Evolutionary conservation across 2,797 vertebrate species (phyloP).

Genomic region (Masticophis lateralis): DNA sequence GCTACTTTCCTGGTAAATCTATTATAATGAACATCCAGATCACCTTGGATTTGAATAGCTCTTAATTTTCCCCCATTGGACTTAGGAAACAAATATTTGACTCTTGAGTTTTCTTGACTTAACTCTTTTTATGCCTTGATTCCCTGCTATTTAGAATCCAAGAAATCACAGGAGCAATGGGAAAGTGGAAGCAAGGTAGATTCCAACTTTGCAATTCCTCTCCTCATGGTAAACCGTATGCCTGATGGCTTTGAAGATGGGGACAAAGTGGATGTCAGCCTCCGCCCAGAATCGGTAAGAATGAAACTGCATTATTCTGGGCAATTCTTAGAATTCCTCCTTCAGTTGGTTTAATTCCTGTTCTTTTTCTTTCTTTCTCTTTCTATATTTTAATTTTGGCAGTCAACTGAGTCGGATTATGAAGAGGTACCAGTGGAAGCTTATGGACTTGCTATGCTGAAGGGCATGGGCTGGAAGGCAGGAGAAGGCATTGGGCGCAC

Average conservation of each 20-base stretch:
- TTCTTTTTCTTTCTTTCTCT: not conserved
- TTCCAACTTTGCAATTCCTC: constrained; percentile 53
- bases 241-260: constrained; percentile 9
- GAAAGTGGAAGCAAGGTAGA: constrained; percentile 44
- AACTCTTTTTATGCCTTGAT: not conserved
- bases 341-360: not conserved
- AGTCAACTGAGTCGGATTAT: constrained; percentile 86
- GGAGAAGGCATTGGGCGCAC: constrained; percentile 84
- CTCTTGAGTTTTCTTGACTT: not conserved
- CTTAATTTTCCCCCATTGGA: not conserved
- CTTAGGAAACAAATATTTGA: not conserved
- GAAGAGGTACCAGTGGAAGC: constrained; percentile 83
- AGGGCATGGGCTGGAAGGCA: constrained; percentile 90
- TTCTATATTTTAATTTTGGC: not conserved
- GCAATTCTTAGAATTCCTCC: not conserved
- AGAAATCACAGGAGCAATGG: constrained; percentile 61
- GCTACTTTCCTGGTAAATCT: not conserved
- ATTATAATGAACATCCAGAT: not conserved
- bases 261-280: constrained; percentile 44
- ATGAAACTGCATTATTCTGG: not conserved
- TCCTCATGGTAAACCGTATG: constrained; percentile 55
- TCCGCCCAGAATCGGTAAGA: constrained; percentile 55
- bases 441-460: constrained; percentile 87
- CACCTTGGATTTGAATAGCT: not conserved
- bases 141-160: constrained; percentile 51